Evolutionary conservation across 2,888 invertebrate species (phyloP), one percentile per base, ranked within the genome.

Genomic region (Iselma pallidipennis): DNA sequence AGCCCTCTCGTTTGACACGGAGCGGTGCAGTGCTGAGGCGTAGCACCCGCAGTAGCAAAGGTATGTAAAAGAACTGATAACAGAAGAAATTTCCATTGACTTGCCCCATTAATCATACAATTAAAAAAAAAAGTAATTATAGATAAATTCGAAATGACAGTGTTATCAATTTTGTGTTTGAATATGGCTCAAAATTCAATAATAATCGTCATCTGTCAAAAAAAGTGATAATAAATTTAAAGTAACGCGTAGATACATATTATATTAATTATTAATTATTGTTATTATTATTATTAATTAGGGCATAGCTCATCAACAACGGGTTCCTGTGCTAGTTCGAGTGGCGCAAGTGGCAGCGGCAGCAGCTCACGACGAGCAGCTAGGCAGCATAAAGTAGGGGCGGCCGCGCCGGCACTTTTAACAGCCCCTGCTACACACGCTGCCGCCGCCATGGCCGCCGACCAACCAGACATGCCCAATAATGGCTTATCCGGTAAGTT

Each of bases 251-350:
- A 14, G 37, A 37, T 29, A 1, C 10, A 3, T 29, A 29, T 29
- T 29, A n/a, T n/a, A n/a, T 37, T 37, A 37, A 16, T 25, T 23
- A 14, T 48, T 25, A 21, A 1, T 9, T 21, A 19, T 19, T 12
- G 1, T 55, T 12, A 23, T 4, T 45, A 10, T 23, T 10, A 5
- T 16, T 14, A 49, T 50, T 12, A 55, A 26, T 14, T 61, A 80
- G 80, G 79, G 76, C 80, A 81, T 78, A 78, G 77, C 77, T 55
- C 71, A 51, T 74, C 78, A 79, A 80, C 76, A 84, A 89, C 86
- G 87, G 87, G 87, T 86, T 89, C 87, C 83, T 88, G 88, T 82
- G 88, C 87, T 76, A 88, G 87, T 76, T 80, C 81, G 63, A 81
- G 82, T 83, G 77, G 82, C 83, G 66, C 83, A 84, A 71, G 73